phyloP scores from a whole-genome alignment of 2,113 vertebrate genomes.

The Lepus americanus region DNA sequence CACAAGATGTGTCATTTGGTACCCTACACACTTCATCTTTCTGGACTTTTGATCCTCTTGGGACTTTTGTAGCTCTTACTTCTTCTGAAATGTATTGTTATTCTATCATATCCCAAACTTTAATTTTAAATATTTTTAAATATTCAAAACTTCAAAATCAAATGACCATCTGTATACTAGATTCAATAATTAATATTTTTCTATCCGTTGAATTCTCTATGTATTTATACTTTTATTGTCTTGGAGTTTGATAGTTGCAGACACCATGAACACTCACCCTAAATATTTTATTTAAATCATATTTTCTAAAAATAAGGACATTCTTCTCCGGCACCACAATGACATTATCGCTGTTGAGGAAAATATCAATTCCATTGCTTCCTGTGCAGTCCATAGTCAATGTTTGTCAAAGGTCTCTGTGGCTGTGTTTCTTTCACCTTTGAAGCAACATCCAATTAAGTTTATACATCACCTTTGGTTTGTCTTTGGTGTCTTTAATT shows the following conservation, averaged over 20 bases:
- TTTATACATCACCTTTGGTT: background rate
- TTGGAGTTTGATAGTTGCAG: background rate
- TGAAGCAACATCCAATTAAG: background rate
- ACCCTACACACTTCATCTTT: background rate
- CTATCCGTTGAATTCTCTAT: background rate
- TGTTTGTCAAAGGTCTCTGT: background rate
- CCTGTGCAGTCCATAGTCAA: background rate
- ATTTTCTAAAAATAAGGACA: background rate
- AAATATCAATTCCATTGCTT: background rate
- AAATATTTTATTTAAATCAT: background rate
- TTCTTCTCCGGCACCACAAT: background rate
- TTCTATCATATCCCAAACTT: background rate
- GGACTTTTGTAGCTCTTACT: background rate
- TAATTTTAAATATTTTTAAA: constrained; percentile 30
- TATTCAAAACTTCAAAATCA: background rate
- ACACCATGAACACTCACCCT: background rate
- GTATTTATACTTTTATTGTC: background rate
- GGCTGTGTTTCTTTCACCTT: constrained; percentile 14
- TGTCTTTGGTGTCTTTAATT: background rate
- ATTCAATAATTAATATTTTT: background rate
- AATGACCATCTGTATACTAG: background rate
- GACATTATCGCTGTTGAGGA: background rate
- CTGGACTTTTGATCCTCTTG: background rate
- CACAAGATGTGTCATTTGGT: background rate
- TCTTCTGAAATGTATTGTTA: background rate